Evolutionary conservation across 1,140 invertebrate genomes (phyloP), one percentile per base, ranked within the genome.

Genomic region (Meteorus sp.): DNA sequence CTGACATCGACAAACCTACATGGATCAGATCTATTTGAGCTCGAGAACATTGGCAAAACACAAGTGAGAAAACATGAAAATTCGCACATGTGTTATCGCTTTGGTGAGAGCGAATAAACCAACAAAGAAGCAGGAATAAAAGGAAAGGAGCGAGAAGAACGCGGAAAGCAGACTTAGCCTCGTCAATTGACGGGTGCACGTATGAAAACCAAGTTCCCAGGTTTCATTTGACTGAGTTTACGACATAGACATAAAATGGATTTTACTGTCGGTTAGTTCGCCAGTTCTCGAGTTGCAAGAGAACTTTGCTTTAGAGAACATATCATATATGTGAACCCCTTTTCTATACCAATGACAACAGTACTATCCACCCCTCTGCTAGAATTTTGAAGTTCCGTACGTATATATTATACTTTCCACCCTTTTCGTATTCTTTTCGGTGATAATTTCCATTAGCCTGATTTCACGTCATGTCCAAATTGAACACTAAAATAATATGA

Each of bases 221-320:
- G 74, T 75, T 76, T 76, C 74, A 76, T 76, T 75, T 72, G 73
- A 75, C 74, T 76, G 74, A 67, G 73, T 76, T 76, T 76, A 76
- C 73, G 74, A 76, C 67, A 61, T 52, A 68, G 73, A 74, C 74
- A 76, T 76, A 75, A 76, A 76, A 75, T 74, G 72, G 72, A 75
- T 75, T 76, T 76, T 76, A 76, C 71, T 76, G 74, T 75, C 72
- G 73, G 73, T 72, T 76, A 76, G 73, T 76, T 75, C 74, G 72
- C 74, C 73, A 75, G 74, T 75, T 76, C 71, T 75, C 72, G 68
- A 76, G 72, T 76, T 72, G 70, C 70, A 74, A n/a, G n/a, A n/a
- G n/a, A 76, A 75, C 74, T 72, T 74, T 74, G 72, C 74, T 75
- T 74, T 71, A 64, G 61, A 67, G 65, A 69, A 63, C 66, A 72